Evolutionary conservation across 2,797 vertebrate genomes (phyloP).

Genomic region (Lithobates pipiens): DNA sequence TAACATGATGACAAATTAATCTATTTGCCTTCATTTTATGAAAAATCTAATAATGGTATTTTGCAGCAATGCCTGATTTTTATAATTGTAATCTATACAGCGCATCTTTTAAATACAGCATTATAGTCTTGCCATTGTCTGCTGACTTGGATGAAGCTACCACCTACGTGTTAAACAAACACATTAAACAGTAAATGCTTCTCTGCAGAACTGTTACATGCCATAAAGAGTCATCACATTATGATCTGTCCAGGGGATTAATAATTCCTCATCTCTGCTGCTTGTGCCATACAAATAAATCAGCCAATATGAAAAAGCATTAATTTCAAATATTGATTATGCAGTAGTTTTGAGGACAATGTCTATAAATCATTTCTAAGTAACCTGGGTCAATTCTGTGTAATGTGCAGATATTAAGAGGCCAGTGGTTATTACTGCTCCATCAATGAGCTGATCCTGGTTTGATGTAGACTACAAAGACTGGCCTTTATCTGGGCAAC

Average conservation of each 20-base stretch:
- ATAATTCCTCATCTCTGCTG: constrained; percentile 34
- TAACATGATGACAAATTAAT: background rate
- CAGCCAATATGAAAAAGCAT: constrained; percentile 23
- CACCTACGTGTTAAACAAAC: constrained; percentile 37
- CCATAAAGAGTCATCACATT: constrained; percentile 41
- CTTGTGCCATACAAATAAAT: constrained; percentile 34
- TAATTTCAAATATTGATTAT: constrained; percentile 54
- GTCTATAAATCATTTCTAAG: constrained; percentile 47
- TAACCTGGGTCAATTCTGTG: constrained; percentile 6
- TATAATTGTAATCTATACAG: background rate
- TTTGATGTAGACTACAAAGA: background rate
- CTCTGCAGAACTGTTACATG: constrained; percentile 23
- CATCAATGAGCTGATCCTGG: background rate
- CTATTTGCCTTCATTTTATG: background rate
- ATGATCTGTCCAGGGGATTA: constrained; percentile 50
- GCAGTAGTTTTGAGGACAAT: constrained; percentile 23
- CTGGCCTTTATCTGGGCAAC: too few relatives aligned
- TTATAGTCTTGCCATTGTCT: background rate
- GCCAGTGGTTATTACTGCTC: constrained; percentile 10
- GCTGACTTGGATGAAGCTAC: background rate
- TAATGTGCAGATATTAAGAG: constrained; percentile 22
- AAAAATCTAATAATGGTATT: background rate
- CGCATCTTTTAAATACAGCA: background rate
- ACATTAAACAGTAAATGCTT: constrained; percentile 37
- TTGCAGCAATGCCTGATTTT: background rate